Conservation (phyloP, 2,888 invertebrate genomes). For the Eupithecia exiguata region DNA sequence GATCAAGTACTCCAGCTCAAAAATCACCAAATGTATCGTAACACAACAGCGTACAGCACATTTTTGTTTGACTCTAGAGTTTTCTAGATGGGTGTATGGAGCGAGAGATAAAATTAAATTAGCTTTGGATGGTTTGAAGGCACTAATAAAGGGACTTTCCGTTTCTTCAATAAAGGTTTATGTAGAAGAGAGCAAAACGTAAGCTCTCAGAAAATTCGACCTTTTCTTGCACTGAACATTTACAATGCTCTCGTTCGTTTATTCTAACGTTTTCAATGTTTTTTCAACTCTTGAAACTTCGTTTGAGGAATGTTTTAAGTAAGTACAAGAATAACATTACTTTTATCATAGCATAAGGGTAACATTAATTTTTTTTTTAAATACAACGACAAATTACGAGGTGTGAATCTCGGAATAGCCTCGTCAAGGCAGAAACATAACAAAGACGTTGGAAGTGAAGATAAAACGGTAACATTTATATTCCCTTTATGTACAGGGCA, state of each 20-base stretch:
- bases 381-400: background rate
- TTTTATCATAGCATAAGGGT: background rate
- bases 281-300: background rate
- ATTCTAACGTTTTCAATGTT: background rate
- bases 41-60: conserved; percentile 11
- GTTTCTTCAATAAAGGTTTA: conserved; percentile 17
- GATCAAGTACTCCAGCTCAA: conserved; percentile 22
- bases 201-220: conserved; percentile 3
- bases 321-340: background rate
- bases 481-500: background rate
- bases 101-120: conserved; percentile 40
- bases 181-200: conserved; percentile 7
- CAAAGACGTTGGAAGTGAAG: background rate
- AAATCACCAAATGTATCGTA: conserved; percentile 21
- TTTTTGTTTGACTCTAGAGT: conserved; percentile 20
- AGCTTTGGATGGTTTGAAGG: conserved; percentile 25
- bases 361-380: too few relatives aligned
- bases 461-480: conserved; percentile 6
- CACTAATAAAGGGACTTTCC: conserved; percentile 21
- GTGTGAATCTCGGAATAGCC: background rate
- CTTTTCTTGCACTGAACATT: background rate
- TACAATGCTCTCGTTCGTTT: background rate
- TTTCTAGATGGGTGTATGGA: conserved; percentile 20
- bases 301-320: background rate
- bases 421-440: conserved; percentile 2